These are phyloP conservation scores for Pseudoatta argentina DNA, from an alignment of 1,140 invertebrate genomes.

Conservation along the genomic window DNA sequence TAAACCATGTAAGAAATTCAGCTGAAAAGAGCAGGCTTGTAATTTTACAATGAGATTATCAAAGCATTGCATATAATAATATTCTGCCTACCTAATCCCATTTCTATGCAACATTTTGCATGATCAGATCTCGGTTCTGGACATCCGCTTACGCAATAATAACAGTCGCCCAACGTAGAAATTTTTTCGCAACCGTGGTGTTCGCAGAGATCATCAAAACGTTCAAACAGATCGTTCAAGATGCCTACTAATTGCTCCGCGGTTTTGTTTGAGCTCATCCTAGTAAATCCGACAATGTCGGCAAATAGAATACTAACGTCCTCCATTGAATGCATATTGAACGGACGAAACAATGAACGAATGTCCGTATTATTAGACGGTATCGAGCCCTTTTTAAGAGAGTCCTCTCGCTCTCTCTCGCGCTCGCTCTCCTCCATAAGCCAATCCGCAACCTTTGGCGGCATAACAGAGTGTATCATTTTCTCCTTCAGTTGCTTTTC, in stretches of 20 bases:
- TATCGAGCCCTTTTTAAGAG: conserved; percentile 85
- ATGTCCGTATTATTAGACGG: conserved; percentile 88
- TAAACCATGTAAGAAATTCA: no score
- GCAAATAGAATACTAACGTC: conserved; percentile 99
- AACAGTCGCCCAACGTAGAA: conserved; percentile 97
- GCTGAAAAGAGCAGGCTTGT: no score
- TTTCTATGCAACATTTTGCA: conserved; percentile 95
- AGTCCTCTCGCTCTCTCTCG: conserved; percentile 86
- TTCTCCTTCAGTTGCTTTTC: conserved; percentile 98
- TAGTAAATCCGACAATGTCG: conserved; percentile 99
- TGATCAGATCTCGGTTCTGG: conserved; percentile 95
- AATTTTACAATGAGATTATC: neutral
- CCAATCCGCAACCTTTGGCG: conserved; percentile 95
- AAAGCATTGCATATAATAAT: neutral
- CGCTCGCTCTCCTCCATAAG: conserved; percentile 91
- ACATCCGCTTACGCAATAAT: conserved; percentile 97
- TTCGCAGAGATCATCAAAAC: conserved; percentile 95
- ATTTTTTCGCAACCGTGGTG: conserved; percentile 97
- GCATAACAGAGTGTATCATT: conserved; percentile 99
- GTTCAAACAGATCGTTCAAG: conserved; percentile 97
- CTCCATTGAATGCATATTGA: conserved; percentile 98
- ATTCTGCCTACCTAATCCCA: conserved; percentile 89
- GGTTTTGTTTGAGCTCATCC: conserved; percentile 98
- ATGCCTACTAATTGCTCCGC: conserved; percentile 95
- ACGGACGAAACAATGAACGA: conserved; percentile 94